These are phyloP conservation scores for Ficedula albicollis DNA, from an alignment of 2,797 vertebrate species.

Conservation along the genomic window DNA sequence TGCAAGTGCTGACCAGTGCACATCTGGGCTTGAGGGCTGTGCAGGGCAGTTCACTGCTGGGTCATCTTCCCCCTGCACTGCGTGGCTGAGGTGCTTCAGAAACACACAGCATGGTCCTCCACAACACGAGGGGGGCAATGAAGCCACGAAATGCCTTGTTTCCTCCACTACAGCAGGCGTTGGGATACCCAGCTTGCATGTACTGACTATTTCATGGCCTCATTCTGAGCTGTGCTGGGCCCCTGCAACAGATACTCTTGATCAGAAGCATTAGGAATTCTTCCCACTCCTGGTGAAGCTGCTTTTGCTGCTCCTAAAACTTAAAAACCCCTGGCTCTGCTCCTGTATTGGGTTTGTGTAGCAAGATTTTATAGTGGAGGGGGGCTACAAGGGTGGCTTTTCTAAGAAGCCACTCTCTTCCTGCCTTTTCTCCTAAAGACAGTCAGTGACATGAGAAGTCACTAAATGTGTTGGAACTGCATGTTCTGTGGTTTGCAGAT, in stretches of 20 bases:
- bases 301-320: not conserved
- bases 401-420: not conserved
- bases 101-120: not conserved
- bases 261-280: not conserved
- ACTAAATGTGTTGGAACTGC: too few relatives aligned
- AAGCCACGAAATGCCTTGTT: not conserved
- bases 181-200: not conserved
- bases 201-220: not conserved
- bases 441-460: not conserved
- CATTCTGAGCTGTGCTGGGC: not conserved
- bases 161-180: not conserved
- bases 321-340: not conserved
- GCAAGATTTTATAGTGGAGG: not conserved
- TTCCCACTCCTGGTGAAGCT: not conserved
- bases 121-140: accelerated
- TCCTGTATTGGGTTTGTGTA: not conserved
- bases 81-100: not conserved
- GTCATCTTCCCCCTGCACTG: not conserved
- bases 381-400: not conserved
- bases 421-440: not conserved
- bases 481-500: not conserved
- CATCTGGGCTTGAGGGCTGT: not conserved
- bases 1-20: not conserved
- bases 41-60: not conserved
- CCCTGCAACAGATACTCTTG: not conserved